Conservation (phyloP, 2,797 vertebrate species). For the Anguilla anguilla region DNA sequence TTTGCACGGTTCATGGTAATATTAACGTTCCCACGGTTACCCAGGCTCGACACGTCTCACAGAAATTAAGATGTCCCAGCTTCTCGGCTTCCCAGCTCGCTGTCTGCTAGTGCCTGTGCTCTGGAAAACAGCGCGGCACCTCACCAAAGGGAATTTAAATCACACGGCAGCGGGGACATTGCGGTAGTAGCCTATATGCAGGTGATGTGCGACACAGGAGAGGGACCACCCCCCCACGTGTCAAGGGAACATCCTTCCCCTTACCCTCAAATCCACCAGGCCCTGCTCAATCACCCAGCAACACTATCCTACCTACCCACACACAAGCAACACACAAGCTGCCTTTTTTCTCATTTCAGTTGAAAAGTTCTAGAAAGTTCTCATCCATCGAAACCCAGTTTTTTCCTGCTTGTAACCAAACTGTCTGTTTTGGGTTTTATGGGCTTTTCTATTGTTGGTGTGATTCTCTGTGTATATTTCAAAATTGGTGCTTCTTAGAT, state of each 20-base stretch:
- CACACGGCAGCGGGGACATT: background rate
- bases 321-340: background rate
- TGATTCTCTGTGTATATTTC: background rate
- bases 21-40: background rate
- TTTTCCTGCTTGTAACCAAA: background rate
- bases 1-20: constrained; percentile 14
- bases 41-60: background rate
- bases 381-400: background rate
- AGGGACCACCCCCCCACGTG: background rate
- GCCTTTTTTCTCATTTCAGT: too few relatives aligned
- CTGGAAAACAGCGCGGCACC: background rate
- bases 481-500: background rate
- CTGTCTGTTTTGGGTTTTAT: background rate
- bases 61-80: constrained; percentile 1
- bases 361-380: too few relatives aligned
- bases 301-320: background rate
- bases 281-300: background rate
- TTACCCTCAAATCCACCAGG: background rate
- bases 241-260: background rate
- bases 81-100: background rate
- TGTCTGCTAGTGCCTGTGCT: background rate
- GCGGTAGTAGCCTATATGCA: background rate
- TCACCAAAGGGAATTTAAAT: background rate
- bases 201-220: background rate
- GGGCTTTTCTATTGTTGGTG: background rate